Evolutionary conservation across 2,797 vertebrate species (phyloP).

Genomic region (Poecilia wingei): DNA sequence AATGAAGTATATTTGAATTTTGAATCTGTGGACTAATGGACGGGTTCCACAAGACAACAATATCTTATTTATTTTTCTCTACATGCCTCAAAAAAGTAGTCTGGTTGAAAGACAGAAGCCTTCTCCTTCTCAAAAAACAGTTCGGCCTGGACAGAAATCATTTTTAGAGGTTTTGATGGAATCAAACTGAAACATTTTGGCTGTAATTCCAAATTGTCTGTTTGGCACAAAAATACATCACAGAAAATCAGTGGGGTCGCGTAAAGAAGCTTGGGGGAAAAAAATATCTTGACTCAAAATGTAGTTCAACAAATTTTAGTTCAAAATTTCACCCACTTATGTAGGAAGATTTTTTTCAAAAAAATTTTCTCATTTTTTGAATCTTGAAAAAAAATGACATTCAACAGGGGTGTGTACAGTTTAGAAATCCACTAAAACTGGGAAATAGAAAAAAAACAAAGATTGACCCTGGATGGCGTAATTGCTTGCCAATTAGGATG

Average conservation of each 20-base stretch:
- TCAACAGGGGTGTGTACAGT: not conserved
- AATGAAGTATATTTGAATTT: too few species aligned
- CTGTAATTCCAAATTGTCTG: not conserved
- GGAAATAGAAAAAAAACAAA: not conserved
- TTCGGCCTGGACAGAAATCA: too few species aligned
- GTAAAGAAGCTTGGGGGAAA: not conserved
- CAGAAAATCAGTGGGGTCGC: not conserved
- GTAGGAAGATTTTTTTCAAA: not conserved
- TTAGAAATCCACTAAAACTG: not conserved
- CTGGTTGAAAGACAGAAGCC: too few species aligned
- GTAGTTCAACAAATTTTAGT: not conserved
- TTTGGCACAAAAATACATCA: not conserved
- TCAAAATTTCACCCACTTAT: not conserved
- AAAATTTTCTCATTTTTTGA: not conserved
- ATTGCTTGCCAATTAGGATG: not conserved
- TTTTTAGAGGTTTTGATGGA: not conserved
- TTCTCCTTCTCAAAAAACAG: too few species aligned
- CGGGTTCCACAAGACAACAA: too few species aligned
- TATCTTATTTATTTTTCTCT: too few species aligned
- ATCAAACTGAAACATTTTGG: not conserved
- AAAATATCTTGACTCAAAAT: not conserved
- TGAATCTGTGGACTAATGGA: too few species aligned
- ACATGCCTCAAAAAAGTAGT: too few species aligned
- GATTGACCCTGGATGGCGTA: not conserved
- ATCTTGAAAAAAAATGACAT: not conserved